These are phyloP conservation scores for Reticulitermes speratus DNA, from an alignment of 1,140 invertebrate species.

Conservation along the genomic window DNA sequence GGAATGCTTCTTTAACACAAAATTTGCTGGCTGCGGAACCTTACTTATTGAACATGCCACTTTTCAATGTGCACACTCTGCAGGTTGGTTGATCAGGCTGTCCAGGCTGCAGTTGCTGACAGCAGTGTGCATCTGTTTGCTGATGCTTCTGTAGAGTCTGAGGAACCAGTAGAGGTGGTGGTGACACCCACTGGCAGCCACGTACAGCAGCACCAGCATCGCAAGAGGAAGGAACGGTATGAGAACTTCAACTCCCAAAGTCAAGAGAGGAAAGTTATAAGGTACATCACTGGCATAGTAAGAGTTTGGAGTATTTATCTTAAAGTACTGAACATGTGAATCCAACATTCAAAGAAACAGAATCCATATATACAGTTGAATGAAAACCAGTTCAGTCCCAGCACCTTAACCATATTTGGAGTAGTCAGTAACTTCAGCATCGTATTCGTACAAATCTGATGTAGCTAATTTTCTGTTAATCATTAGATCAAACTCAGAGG, in stretches of 20 bases:
- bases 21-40: too few relatives aligned
- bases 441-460: too few relatives aligned
- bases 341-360: too few relatives aligned
- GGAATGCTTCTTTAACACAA: too few relatives aligned
- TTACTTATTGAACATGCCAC: too few relatives aligned
- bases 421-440: too few relatives aligned
- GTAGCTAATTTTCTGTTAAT: too few relatives aligned
- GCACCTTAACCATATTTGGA: too few relatives aligned
- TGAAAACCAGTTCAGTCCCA: too few relatives aligned
- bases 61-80: background rate
- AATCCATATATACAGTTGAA: too few relatives aligned
- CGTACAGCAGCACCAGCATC: slow-evolving; percentile 14
- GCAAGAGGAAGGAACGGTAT: slow-evolving; percentile 31
- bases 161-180: background rate
- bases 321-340: too few relatives aligned
- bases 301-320: too few relatives aligned
- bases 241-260: slow-evolving; percentile 8
- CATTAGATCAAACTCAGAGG: slow-evolving; percentile 42
- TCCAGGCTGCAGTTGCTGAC: background rate
- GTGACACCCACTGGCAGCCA: background rate
- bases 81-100: slow-evolving; percentile 16
- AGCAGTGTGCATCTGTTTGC: background rate
- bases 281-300: background rate
- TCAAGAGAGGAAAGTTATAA: slow-evolving; percentile 31
- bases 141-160: background rate